Conservation (phyloP, 2,888 invertebrate genomes). For the Andrena dorsata region DNA sequence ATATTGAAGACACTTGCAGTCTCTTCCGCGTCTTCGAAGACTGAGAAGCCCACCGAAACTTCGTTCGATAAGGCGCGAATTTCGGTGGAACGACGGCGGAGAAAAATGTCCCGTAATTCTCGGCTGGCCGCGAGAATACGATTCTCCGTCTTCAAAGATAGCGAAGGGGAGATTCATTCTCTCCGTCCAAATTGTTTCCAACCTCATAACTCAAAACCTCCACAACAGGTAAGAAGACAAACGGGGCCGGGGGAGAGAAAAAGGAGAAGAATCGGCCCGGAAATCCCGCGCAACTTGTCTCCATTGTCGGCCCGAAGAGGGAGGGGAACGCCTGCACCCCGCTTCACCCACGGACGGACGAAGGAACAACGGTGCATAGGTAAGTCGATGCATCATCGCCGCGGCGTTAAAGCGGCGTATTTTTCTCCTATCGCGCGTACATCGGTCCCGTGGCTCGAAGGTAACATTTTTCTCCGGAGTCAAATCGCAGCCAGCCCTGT, state of each 20-base stretch:
- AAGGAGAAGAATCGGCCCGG: constrained; percentile 5
- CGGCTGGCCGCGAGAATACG: too few species aligned
- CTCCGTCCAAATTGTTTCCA: background rate
- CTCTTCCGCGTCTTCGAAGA: too few species aligned
- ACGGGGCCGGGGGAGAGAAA: constrained; percentile 3
- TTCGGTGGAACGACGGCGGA: too few species aligned
- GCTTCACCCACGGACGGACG: constrained; percentile 8
- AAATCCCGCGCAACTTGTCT: constrained; percentile 23
- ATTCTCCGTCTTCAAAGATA: too few species aligned
- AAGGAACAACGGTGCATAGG: background rate
- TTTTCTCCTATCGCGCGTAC: constrained; percentile 47
- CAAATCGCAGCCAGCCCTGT: constrained; percentile 31
- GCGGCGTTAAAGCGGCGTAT: constrained; percentile 40
- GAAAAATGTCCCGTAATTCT: too few species aligned
- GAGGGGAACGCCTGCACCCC: background rate
- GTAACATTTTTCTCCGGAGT: constrained; percentile 64
- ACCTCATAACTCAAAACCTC: constrained; percentile 3
- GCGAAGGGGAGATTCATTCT: too few species aligned
- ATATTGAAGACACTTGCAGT: too few species aligned
- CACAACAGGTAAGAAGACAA: constrained; percentile 2
- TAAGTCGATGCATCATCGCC: constrained; percentile 53
- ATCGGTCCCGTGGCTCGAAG: constrained; percentile 43
- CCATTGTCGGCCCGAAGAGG: constrained; percentile 7
- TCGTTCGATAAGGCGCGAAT: too few species aligned
- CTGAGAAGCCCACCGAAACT: too few species aligned